A percentile compares a stretch with the other conserved stretches of the same genome.
Conservation (phyloP, 2,797 vertebrate species). For the Enteromius viviparus region DNA sequence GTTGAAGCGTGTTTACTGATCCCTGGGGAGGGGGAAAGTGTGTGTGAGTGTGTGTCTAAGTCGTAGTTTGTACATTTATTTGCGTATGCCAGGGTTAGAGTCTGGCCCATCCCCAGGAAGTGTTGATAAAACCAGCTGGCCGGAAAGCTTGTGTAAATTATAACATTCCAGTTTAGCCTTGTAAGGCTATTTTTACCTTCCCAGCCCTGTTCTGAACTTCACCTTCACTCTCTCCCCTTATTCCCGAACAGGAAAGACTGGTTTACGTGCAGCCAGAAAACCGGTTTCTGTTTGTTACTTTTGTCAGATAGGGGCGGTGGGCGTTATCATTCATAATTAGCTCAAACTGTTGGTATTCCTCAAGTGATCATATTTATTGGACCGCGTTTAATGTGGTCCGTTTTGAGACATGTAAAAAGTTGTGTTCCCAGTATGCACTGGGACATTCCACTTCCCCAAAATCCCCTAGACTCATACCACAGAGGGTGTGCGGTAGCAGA, state of each 20-base stretch:
- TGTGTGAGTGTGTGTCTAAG: not conserved
- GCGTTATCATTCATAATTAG: not conserved
- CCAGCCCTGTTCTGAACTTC: constrained; percentile 59
- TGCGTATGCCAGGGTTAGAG: constrained; percentile 15
- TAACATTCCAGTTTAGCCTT: constrained; percentile 71
- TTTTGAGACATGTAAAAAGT: not conserved
- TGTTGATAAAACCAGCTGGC: constrained; percentile 72
- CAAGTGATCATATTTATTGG: not conserved
- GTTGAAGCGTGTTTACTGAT: constrained; percentile 27
- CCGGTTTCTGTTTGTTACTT: not conserved
- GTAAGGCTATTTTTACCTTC: constrained; percentile 71
- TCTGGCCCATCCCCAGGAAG: constrained; percentile 63
- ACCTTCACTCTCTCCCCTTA: constrained; percentile 43
- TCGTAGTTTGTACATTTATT: not conserved
- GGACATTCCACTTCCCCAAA: constrained; percentile 20
- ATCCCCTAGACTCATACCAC: constrained; percentile 16
- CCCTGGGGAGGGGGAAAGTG: not conserved
- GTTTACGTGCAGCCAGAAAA: constrained; percentile 50
- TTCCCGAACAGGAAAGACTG: constrained; percentile 62
- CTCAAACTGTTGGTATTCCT: constrained; percentile 2
- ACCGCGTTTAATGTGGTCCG: not conserved
- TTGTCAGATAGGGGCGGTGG: not conserved
- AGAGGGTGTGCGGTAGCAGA: not conserved
- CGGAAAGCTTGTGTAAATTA: constrained; percentile 73
- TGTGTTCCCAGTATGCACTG: constrained; percentile 44